phyloP scores from a whole-genome alignment of 2,113 vertebrate genomes.

The Gopherus evgoodei region DNA sequence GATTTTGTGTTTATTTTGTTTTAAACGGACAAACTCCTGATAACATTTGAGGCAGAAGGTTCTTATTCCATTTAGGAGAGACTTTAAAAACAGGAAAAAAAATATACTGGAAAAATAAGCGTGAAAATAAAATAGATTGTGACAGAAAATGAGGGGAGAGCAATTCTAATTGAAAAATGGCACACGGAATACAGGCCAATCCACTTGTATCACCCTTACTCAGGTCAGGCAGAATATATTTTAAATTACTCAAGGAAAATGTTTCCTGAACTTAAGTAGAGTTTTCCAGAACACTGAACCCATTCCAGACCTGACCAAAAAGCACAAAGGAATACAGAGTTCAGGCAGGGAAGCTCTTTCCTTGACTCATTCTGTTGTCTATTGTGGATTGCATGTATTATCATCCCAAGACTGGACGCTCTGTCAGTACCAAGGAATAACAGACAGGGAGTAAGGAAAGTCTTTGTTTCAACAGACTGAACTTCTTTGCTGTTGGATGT shows the following conservation, averaged over 20 bases:
- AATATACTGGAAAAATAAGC: too few relatives aligned
- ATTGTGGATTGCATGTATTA: not conserved
- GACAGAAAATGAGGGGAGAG: not conserved
- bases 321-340: conserved; percentile 39
- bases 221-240: not conserved
- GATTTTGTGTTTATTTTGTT: not conserved
- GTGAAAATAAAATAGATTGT: not conserved
- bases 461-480: not conserved
- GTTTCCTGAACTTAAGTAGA: not conserved
- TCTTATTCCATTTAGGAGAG: not conserved
- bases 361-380: not conserved
- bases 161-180: not conserved
- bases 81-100: not conserved
- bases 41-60: not conserved
- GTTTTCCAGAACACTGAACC: not conserved
- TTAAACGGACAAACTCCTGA: not conserved
- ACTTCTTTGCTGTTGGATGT: not conserved
- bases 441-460: not conserved
- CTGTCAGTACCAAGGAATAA: not conserved
- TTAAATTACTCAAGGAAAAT: not conserved
- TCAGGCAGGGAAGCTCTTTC: conserved; percentile 45
- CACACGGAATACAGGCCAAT: not conserved
- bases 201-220: not conserved
- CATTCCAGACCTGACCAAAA: conserved; percentile 22
- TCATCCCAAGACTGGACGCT: not conserved